These are phyloP conservation scores for Drosophila colorata DNA, from an alignment of 2,888 invertebrate genomes.

Conservation along the genomic window DNA sequence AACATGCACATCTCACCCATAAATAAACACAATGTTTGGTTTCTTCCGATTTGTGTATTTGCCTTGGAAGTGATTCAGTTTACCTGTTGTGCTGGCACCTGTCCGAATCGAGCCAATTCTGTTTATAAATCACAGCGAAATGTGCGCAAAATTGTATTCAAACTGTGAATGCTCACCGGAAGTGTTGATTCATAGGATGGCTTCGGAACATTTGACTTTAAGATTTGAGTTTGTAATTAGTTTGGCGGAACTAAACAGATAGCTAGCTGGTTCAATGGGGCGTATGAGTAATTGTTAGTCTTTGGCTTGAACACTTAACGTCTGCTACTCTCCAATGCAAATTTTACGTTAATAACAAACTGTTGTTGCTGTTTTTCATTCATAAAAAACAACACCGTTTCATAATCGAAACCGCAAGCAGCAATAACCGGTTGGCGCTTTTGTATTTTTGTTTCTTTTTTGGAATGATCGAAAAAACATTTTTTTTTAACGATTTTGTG, in stretches of 20 bases:
- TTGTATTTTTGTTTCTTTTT: constrained; percentile 37
- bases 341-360: constrained; percentile 45
- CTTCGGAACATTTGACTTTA: constrained; percentile 7
- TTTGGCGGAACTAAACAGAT: constrained; percentile 50
- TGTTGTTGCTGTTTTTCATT: constrained; percentile 53
- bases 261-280: constrained; percentile 28
- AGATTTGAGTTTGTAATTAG: constrained; percentile 49
- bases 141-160: constrained; percentile 10
- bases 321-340: constrained; percentile 43
- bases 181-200: constrained; percentile 52
- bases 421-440: constrained; percentile 51
- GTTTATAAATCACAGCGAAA: constrained; percentile 29
- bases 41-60: constrained; percentile 34
- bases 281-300: constrained; percentile 65
- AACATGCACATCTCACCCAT: constrained; percentile 5
- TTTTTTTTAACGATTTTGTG: constrained; percentile 78
- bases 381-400: constrained; percentile 67
- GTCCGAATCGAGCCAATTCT: constrained; percentile 17
- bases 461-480: constrained; percentile 70
- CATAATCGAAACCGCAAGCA: constrained; percentile 55
- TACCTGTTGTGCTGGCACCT: constrained; percentile 46
- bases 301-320: constrained; percentile 32
- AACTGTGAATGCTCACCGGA: constrained; percentile 31
- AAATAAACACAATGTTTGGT: constrained; percentile 44
- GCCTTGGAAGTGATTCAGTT: constrained; percentile 47